Evolutionary conservation across 2,113 vertebrate species (phyloP).

Genomic region (Rhea pennata): DNA sequence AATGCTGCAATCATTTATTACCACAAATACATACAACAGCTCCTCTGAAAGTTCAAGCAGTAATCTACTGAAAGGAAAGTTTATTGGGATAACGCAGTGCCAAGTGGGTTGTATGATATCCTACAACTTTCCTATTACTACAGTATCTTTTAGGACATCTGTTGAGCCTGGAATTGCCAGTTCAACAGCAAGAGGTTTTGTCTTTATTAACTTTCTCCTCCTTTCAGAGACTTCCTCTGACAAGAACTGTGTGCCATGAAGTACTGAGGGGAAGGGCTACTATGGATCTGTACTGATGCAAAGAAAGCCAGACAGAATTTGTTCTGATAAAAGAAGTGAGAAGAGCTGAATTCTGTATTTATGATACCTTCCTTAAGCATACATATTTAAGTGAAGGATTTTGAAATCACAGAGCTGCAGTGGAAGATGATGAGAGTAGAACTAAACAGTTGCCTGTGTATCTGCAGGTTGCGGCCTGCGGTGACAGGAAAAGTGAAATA

Average conservation of each 20-base stretch:
- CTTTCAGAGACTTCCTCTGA: neutral
- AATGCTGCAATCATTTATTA: neutral
- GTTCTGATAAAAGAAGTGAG: neutral
- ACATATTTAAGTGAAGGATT: neutral
- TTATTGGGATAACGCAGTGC: neutral
- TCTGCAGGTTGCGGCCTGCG: neutral
- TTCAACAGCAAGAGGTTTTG: neutral
- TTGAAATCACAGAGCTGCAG: neutral
- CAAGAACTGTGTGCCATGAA: neutral
- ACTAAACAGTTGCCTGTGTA: neutral
- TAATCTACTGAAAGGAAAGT: neutral
- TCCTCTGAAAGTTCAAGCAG: neutral
- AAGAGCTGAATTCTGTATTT: neutral
- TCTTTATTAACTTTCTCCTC: neutral
- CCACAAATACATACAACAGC: neutral
- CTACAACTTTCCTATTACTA: neutral
- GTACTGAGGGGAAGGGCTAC: neutral
- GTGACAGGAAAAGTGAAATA: neutral
- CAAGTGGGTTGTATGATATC: neutral
- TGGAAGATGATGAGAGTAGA: neutral
- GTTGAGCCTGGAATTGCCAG: neutral
- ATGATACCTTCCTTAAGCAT: neutral
- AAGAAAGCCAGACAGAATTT: neutral
- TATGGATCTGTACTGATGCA: neutral
- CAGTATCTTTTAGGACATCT: neutral